Evolutionary conservation across 2,888 invertebrate species (phyloP), one percentile per base, ranked within the genome.

Genomic region (Campopleginae sp.): DNA sequence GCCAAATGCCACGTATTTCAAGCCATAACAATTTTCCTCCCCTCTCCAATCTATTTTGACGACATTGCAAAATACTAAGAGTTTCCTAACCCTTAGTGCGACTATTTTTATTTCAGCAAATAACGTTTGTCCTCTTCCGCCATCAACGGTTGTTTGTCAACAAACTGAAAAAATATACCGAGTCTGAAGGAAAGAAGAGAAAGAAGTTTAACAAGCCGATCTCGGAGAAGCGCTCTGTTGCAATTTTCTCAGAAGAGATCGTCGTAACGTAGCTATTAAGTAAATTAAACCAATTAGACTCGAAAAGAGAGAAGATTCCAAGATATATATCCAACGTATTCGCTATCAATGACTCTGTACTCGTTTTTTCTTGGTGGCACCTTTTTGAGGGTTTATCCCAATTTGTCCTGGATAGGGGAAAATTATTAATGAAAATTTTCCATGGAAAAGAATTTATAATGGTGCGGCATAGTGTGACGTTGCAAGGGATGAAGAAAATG

Each of bases 201-300:
- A 79, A 68, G 68, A 54, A 85, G 78, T 86, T 87, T 87, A 87
- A 86, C 86, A 80, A 86, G 87, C 82, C 79, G 84, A 80, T 84
- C 80, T 72, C 23, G 51, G 71, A 54, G 66, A 31, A 58, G 54
- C 14, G 58, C 79, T n/a, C n/a, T 83, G 81, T 77, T 82, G 85
- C 79, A 86, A 76, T 74, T 76, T 89, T 89, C 89, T 85, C 70
- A 89, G 89, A 89, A 89, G 85, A 87, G 86, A 81, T 80, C 81
- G 75, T 72, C 85, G 85, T 88, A 88, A 88, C 88, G 83, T 86
- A 85, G 82, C 85, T 85, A 88, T 89, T 88, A 89, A 87, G 88
- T 88, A 88, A 89, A 90, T 90, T 89, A 90, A 90, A 89, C 88
- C 87, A 90, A 90, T 90, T 90, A 90, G 87, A 87, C 85, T 80